phyloP scores from a whole-genome alignment of 2,888 invertebrate genomes.

The Leistus spinibarbis region DNA sequence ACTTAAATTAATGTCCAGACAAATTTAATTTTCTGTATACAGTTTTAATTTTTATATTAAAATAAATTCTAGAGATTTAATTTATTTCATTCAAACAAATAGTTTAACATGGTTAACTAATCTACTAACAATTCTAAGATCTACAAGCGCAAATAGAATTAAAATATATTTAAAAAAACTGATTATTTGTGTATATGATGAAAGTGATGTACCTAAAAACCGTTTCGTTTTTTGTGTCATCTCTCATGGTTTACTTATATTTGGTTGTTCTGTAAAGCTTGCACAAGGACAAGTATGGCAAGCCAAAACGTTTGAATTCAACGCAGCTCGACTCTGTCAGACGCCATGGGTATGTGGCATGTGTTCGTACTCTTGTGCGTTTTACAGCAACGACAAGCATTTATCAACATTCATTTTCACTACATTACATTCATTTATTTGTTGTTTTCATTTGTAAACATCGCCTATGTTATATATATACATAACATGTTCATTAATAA shows the following conservation, averaged over 20 bases:
- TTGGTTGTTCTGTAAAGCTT: constrained; percentile 71
- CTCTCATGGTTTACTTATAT: constrained; percentile 13
- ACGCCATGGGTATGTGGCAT: constrained; percentile 73
- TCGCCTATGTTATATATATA: neutral
- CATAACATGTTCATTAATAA: neutral
- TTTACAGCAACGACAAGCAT: constrained; percentile 48
- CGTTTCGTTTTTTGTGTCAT: neutral
- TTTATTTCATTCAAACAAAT: no score
- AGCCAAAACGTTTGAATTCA: constrained; percentile 79
- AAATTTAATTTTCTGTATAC: neutral
- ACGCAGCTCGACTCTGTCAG: constrained; percentile 78
- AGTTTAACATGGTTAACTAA: no score
- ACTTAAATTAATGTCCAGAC: neutral
- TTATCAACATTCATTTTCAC: neutral
- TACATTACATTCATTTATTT: neutral
- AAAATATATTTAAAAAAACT: no score
- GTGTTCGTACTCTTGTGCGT: constrained; percentile 47
- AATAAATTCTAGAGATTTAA: neutral
- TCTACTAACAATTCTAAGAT: no score
- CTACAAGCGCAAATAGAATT: no score
- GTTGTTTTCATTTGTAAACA: neutral
- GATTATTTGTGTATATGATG: neutral
- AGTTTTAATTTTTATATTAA: neutral
- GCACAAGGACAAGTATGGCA: constrained; percentile 87
- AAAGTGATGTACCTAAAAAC: neutral